Evolutionary conservation across 2,888 invertebrate genomes (phyloP).

Genomic region (Chalcosyrphus nemorum): DNA sequence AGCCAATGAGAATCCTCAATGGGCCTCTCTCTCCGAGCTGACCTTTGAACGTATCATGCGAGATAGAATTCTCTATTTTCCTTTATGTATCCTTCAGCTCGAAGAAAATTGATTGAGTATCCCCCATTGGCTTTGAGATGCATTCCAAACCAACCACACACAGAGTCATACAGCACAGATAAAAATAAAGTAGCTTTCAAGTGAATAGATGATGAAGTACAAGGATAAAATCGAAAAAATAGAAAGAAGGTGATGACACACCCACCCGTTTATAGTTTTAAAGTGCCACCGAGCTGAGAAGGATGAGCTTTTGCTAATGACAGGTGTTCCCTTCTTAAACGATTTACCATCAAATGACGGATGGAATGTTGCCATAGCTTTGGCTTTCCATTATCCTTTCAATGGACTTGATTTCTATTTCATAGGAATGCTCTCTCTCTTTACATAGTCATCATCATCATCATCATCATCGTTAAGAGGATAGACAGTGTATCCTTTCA

Average conservation of each 20-base stretch:
- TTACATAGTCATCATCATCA: neutral
- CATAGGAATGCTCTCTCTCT: neutral
- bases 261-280: neutral
- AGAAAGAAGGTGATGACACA: neutral
- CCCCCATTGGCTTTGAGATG: neutral
- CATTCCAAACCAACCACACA: neutral
- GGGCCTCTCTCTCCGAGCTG: too few species aligned
- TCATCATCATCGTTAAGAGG: neutral
- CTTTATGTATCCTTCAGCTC: neutral
- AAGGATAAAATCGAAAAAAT: constrained; percentile 35
- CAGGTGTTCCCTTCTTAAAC: constrained; percentile 1
- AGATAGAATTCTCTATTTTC: neutral
- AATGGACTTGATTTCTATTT: neutral
- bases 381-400: constrained; percentile 19
- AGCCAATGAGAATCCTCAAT: too few species aligned
- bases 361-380: too few species aligned
- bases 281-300: neutral
- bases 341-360: constrained; percentile 12
- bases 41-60: neutral
- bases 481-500: constrained; percentile 20
- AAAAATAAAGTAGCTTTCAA: neutral
- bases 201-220: constrained; percentile 20
- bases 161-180: neutral
- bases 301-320: constrained; percentile 21
- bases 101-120: neutral